phyloP scores from a whole-genome alignment of 2,888 invertebrate species.

The Falcaria lacertinaria region DNA sequence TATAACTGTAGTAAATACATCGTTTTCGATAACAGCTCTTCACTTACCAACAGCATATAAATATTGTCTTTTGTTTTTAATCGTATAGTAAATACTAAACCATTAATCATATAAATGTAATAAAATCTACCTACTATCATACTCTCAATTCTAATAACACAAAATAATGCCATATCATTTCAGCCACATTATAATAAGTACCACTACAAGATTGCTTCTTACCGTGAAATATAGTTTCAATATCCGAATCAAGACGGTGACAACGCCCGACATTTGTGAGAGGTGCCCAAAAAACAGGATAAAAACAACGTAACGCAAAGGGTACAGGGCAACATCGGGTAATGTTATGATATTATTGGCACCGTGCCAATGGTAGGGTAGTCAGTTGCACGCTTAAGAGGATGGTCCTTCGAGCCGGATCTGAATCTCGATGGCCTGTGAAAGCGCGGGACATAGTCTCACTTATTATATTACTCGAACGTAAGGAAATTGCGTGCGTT shows the following conservation, averaged over 20 bases:
- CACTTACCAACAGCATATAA: no score
- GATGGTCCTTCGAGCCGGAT: conserved; percentile 35
- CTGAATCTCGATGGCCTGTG: conserved; percentile 36
- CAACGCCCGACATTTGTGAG: conserved; percentile 1
- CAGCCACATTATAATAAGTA: not conserved
- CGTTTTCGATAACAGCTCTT: no score
- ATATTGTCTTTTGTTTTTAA: no score
- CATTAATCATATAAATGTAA: no score
- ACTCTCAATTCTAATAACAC: not conserved
- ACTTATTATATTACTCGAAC: conserved; percentile 36
- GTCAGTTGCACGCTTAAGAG: conserved; percentile 38
- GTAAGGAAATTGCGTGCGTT: conserved; percentile 13
- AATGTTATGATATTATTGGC: conserved; percentile 55
- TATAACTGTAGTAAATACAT: no score
- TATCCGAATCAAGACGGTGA: conserved; percentile 3
- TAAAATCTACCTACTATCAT: not conserved
- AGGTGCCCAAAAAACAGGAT: conserved; percentile 3
- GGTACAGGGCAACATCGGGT: conserved; percentile 29
- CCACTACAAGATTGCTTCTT: not conserved
- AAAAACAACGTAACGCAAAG: conserved; percentile 29
- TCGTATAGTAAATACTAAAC: no score
- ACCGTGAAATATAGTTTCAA: not conserved
- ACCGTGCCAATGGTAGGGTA: conserved; percentile 37
- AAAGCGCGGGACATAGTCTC: conserved; percentile 26
- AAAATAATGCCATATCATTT: not conserved